Percentiles rank a stretch among this genome's conserved stretches.
Conservation (phyloP, 2,113 vertebrate genomes). For the Oceanodroma tethys region DNA sequence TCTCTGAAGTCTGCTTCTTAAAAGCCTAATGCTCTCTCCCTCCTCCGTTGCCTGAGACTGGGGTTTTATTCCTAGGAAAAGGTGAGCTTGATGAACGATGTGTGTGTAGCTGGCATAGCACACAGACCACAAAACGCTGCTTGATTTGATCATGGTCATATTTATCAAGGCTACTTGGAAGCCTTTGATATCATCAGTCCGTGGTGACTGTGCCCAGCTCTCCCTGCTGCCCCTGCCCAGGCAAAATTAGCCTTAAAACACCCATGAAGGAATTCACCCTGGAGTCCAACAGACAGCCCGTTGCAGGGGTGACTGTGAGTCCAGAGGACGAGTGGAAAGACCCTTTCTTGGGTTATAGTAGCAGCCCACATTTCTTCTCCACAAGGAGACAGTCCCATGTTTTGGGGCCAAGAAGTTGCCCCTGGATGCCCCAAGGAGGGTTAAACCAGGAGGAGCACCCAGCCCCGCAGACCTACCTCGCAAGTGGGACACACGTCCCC, state of each 20-base stretch:
- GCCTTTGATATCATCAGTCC: background rate
- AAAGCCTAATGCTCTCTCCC: background rate
- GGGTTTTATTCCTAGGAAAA: background rate
- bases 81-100: background rate
- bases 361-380: background rate
- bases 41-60: background rate
- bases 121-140: background rate
- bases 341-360: background rate
- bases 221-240: background rate
- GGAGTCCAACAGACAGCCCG: background rate
- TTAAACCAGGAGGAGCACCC: background rate
- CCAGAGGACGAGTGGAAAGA: background rate
- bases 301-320: background rate
- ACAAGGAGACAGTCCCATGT: background rate
- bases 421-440: background rate
- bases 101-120: background rate
- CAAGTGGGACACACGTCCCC: background rate
- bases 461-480: background rate
- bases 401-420: background rate
- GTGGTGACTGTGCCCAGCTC: background rate
- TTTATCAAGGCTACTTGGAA: background rate
- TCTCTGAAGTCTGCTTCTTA: constrained; percentile 47
- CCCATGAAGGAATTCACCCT: background rate
- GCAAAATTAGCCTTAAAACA: background rate
- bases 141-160: background rate